These are phyloP conservation scores for Stichopus horrens DNA, from an alignment of 53 echinoderm and acorn worm genomes.

Conservation along the genomic window DNA sequence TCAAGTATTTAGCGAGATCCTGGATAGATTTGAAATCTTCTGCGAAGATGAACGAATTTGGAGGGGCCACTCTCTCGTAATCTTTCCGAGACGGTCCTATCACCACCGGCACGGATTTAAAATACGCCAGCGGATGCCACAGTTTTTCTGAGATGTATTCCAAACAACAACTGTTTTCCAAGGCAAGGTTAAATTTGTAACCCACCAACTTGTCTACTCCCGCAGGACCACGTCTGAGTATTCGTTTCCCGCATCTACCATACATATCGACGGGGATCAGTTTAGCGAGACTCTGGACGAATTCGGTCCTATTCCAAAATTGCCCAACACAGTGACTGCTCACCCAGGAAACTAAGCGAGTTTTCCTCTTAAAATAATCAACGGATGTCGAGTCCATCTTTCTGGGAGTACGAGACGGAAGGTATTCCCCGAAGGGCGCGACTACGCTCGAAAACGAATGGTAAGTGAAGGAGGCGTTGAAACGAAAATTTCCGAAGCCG, in stretches of 20 bases:
- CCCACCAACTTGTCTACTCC: not conserved
- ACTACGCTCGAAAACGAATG: constrained; percentile 10
- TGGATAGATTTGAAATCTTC: not conserved
- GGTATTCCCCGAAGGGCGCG: constrained; percentile 18
- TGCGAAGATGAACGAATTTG: constrained; percentile 29
- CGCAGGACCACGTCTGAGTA: not conserved
- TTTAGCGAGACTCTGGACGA: constrained; percentile 1
- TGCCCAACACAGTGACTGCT: constrained; percentile 12
- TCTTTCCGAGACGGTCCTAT: not conserved
- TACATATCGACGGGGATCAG: constrained; percentile 7
- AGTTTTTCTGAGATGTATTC: constrained; percentile 29
- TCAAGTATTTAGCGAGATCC: constrained; percentile 11
- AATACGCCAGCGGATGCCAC: not conserved
- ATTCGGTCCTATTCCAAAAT: constrained; percentile 11
- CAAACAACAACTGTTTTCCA: constrained; percentile 19
- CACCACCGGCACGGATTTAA: not conserved
- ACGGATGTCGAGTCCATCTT: no score
- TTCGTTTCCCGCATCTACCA: not conserved
- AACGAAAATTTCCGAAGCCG: constrained; percentile 11
- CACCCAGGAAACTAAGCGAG: not conserved
- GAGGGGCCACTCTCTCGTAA: constrained; percentile 18
- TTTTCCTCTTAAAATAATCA: not conserved
- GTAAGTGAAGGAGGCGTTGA: constrained; percentile 21
- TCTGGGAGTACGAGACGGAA: not conserved
- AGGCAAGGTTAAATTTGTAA: constrained; percentile 34